phyloP scores from a whole-genome alignment of 2,113 vertebrate species.

The Sialia sialis region DNA sequence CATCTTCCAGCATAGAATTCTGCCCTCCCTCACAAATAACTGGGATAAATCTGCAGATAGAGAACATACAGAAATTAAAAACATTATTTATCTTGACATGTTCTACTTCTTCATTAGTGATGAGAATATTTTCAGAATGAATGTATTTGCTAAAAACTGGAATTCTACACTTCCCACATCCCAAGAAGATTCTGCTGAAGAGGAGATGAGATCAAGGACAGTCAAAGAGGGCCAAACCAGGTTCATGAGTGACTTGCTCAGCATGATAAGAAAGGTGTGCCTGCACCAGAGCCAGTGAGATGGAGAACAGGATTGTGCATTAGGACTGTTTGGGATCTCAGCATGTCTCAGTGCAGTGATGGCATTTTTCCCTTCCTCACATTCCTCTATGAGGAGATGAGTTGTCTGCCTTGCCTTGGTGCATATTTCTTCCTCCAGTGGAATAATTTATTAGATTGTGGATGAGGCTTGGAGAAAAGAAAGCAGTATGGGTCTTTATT shows the following conservation, averaged over 20 bases:
- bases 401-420: not conserved
- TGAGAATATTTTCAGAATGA: not conserved
- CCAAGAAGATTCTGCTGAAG: not conserved
- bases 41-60: not conserved
- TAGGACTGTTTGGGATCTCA: not conserved
- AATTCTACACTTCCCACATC: not conserved
- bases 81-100: not conserved
- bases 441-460: constrained; percentile 4
- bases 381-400: not conserved
- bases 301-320: not conserved
- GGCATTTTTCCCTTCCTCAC: not conserved
- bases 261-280: not conserved
- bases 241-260: not conserved
- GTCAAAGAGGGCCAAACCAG: not conserved
- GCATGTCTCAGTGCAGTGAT: not conserved
- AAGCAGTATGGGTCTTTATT: constrained; percentile 19
- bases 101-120: not conserved
- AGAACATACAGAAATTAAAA: not conserved
- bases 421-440: not conserved
- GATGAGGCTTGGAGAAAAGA: not conserved
- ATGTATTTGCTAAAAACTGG: not conserved
- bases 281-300: not conserved
- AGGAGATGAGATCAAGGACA: not conserved
- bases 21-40: not conserved
- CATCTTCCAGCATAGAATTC: not conserved